These are phyloP conservation scores for Sarcophaga variegata DNA, from an alignment of 2,888 invertebrate genomes.

Conservation along the genomic window DNA sequence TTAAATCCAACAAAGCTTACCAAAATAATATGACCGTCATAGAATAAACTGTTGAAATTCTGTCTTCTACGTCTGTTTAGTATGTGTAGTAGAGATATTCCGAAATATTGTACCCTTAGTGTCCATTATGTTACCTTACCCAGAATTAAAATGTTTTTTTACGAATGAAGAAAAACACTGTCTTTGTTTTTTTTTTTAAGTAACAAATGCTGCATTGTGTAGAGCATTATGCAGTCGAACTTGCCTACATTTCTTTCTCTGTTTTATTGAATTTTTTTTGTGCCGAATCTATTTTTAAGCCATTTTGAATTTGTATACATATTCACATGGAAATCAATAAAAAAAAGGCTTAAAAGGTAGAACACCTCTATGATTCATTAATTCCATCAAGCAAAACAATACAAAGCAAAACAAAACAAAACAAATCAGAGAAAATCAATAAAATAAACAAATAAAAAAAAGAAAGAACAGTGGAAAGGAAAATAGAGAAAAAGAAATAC, in stretches of 20 bases:
- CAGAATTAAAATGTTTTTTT: too few relatives aligned
- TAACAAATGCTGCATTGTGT: neutral
- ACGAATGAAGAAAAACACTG: too few relatives aligned
- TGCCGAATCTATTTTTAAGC: neutral
- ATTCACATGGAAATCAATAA: neutral
- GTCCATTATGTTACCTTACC: too few relatives aligned
- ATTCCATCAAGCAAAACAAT: neutral
- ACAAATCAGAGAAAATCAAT: conserved; percentile 24
- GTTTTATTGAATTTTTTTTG: neutral
- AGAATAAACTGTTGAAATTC: too few relatives aligned
- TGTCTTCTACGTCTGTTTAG: too few relatives aligned
- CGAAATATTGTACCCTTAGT: too few relatives aligned
- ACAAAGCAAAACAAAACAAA: neutral
- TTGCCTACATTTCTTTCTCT: neutral
- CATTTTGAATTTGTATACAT: neutral
- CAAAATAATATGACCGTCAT: too few relatives aligned
- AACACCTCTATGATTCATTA: conserved; percentile 23
- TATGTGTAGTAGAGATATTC: too few relatives aligned
- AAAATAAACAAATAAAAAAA: neutral
- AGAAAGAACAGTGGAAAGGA: neutral
- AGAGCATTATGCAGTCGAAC: neutral
- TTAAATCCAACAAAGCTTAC: too few relatives aligned
- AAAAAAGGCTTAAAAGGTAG: neutral
- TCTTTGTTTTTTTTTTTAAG: neutral
- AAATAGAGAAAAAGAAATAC: neutral